Evolutionary conservation across 2,797 vertebrate genomes (phyloP).

Genomic region (Loris lydekkerianus): DNA sequence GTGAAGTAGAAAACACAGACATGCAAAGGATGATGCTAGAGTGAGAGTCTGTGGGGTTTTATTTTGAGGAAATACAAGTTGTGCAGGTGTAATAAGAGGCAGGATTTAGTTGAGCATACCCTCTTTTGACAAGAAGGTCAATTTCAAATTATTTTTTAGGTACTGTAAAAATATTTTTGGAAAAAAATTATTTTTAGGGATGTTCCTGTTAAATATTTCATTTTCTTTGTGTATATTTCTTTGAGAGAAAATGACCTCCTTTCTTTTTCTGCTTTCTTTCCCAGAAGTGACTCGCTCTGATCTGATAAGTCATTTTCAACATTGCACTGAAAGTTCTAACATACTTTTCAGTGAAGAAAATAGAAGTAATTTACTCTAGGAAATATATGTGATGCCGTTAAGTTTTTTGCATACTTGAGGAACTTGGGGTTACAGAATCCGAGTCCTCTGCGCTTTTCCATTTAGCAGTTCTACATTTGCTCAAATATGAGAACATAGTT

Average conservation of each 20-base stretch:
- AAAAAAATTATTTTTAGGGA: constrained; percentile 53
- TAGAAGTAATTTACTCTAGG: constrained; percentile 48
- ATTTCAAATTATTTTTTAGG: neutral
- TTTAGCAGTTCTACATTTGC: neutral
- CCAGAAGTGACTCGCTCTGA: constrained; percentile 55
- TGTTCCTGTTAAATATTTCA: constrained; percentile 58
- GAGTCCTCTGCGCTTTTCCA: neutral
- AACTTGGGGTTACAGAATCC: neutral
- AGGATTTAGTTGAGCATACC: neutral
- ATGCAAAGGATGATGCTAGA: neutral
- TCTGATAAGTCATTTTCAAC: constrained; percentile 54
- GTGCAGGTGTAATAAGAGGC: neutral
- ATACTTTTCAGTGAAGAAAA: constrained; percentile 61
- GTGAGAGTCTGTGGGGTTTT: neutral
- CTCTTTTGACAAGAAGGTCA: constrained; percentile 36
- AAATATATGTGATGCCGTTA: constrained; percentile 16
- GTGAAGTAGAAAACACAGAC: neutral
- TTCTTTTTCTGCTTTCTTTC: constrained; percentile 70
- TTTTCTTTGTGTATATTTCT: constrained; percentile 55
- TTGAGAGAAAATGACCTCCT: constrained; percentile 66
- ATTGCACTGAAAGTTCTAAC: constrained; percentile 61
- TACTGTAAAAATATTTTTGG: neutral
- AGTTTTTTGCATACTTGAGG: constrained; percentile 2
- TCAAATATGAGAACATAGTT: neutral
- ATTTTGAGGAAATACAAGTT: neutral